Conservation (phyloP, 1,140 invertebrate species). For the Formica selysi region DNA sequence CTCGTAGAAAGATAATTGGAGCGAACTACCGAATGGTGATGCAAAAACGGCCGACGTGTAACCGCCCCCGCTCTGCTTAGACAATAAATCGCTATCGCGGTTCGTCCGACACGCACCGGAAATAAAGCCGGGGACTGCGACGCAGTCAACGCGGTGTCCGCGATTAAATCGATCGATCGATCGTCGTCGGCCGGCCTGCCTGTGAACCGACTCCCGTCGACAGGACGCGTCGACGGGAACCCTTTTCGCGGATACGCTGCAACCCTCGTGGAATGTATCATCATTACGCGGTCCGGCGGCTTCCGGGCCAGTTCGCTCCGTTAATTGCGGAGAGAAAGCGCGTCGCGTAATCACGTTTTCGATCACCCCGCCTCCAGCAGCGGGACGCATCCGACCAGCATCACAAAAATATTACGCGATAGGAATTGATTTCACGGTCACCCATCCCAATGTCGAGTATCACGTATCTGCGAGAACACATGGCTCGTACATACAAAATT, state of each 20-base stretch:
- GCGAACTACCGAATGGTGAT: constrained; percentile 2
- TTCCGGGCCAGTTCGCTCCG: constrained; percentile 71
- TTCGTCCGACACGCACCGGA: constrained; percentile 16
- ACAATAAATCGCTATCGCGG: constrained; percentile 48
- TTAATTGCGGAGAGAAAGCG: constrained; percentile 76
- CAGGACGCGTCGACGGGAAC: constrained; percentile 47
- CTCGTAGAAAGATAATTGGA: constrained; percentile 49
- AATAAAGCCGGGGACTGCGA: constrained; percentile 28
- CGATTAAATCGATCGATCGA: constrained; percentile 66
- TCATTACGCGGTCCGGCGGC: constrained; percentile 75
- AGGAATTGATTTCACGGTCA: constrained; percentile 63
- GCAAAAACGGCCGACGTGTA: constrained; percentile 8
- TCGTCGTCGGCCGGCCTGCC: constrained; percentile 47
- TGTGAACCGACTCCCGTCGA: constrained; percentile 67
- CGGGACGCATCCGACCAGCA: constrained; percentile 51
- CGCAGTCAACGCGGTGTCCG: constrained; percentile 52
- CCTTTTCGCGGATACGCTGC: constrained; percentile 54
- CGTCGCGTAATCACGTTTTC: constrained; percentile 71
- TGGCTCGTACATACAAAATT: constrained; percentile 55
- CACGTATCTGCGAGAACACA: constrained; percentile 47
- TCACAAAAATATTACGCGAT: constrained; percentile 69
- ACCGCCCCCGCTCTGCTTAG: constrained; percentile 34
- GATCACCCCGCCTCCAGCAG: constrained; percentile 35
- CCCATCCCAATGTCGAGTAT: constrained; percentile 41
- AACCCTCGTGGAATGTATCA: constrained; percentile 75